phyloP scores from a whole-genome alignment of 2,113 vertebrate species.

The Cyrtonyx montezumae region DNA sequence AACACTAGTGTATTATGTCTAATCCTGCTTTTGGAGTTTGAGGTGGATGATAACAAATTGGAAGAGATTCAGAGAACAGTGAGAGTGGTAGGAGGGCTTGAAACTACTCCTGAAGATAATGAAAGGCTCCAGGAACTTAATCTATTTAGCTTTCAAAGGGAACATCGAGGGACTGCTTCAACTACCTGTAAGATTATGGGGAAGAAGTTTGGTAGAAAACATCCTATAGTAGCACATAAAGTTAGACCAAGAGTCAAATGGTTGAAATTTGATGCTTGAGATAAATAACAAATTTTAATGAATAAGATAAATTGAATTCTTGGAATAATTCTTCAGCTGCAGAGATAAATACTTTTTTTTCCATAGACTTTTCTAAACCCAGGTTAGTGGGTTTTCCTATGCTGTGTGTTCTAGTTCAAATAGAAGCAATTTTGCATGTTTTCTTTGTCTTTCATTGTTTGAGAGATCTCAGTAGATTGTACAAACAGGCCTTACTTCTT shows the following conservation, averaged over 20 bases:
- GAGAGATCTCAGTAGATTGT: background rate
- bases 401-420: background rate
- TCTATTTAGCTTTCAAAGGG: conserved; percentile 42
- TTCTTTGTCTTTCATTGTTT: background rate
- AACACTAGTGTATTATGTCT: background rate
- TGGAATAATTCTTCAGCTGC: background rate
- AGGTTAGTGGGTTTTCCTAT: background rate
- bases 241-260: background rate
- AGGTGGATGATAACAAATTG: conserved; percentile 57
- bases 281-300: background rate
- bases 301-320: background rate
- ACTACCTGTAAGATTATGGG: background rate
- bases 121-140: conserved; percentile 2
- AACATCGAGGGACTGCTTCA: background rate
- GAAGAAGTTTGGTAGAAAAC: background rate
- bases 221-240: background rate
- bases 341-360: background rate
- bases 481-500: background rate
- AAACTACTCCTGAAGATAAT: conserved; percentile 39
- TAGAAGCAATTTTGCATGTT: background rate
- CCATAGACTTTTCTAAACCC: background rate
- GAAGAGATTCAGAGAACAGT: conserved; percentile 38
- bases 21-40: conserved; percentile 23
- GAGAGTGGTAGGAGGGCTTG: conserved; percentile 23
- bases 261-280: background rate